Evolutionary conservation across 2,797 vertebrate species (phyloP).

Genomic region (Arnoldichthys spilopterus): DNA sequence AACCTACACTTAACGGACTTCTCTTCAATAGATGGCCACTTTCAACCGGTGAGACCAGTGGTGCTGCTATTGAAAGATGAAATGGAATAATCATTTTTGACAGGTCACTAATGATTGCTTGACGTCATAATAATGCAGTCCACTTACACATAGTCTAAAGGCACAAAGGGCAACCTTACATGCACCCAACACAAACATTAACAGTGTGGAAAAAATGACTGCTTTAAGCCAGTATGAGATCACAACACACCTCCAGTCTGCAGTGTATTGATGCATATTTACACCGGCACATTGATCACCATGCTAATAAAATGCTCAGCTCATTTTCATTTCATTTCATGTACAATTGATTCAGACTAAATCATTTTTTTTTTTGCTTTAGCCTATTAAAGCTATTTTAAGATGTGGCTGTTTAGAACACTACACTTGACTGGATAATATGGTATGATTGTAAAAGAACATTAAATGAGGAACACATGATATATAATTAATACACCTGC

Average conservation of each 20-base stretch:
- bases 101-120: constrained; percentile 25
- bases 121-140: constrained; percentile 21
- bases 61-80: constrained; percentile 6
- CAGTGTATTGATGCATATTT: neutral
- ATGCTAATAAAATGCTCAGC: neutral
- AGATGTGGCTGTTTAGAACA: neutral
- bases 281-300: neutral
- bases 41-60: constrained; percentile 10
- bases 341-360: neutral
- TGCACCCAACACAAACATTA: constrained; percentile 5
- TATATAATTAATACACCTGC: neutral
- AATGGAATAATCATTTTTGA: constrained; percentile 19
- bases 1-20: constrained; percentile 17
- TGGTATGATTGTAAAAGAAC: neutral
- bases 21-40: neutral
- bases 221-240: neutral
- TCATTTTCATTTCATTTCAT: neutral
- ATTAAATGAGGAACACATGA: neutral
- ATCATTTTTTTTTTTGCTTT: neutral
- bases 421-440: neutral
- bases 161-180: constrained; percentile 36
- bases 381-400: neutral
- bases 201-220: neutral
- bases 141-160: constrained; percentile 18
- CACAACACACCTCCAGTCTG: neutral